A percentile compares a stretch with the other conserved stretches of the same genome.
These are phyloP conservation scores for Desmophyllum pertusum DNA, from an alignment of 92 coral and sea anemone species.

Conservation along the genomic window DNA sequence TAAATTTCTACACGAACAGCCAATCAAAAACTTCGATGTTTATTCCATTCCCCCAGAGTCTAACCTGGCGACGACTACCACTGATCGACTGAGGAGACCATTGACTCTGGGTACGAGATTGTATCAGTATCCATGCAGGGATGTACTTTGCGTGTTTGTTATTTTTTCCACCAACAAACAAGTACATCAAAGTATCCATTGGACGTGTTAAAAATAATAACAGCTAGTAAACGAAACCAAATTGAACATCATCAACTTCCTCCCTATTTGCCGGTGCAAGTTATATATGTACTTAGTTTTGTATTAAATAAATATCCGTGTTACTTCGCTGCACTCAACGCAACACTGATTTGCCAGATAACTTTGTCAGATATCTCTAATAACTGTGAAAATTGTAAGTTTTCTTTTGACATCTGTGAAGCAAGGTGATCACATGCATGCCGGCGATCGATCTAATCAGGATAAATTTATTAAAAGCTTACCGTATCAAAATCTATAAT, in stretches of 20 bases:
- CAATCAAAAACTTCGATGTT: no score
- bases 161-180: not conserved
- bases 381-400: not conserved
- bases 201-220: not conserved
- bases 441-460: no score
- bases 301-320: not conserved
- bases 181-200: not conserved
- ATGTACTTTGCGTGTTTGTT: not conserved
- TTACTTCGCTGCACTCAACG: not conserved
- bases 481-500: no score
- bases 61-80: no score
- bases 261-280: not conserved
- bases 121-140: not conserved
- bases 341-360: not conserved
- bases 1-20: no score
- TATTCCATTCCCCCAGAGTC: no score
- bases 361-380: not conserved
- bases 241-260: not conserved
- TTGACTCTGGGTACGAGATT: no score
- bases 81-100: no score
- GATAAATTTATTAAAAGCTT: no score
- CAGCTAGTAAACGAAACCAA: not conserved
- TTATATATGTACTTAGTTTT: not conserved
- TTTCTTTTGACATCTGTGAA: not conserved
- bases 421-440: not conserved